Conservation (phyloP, 2,113 vertebrate genomes). For the Trematomus loennbergii region DNA sequence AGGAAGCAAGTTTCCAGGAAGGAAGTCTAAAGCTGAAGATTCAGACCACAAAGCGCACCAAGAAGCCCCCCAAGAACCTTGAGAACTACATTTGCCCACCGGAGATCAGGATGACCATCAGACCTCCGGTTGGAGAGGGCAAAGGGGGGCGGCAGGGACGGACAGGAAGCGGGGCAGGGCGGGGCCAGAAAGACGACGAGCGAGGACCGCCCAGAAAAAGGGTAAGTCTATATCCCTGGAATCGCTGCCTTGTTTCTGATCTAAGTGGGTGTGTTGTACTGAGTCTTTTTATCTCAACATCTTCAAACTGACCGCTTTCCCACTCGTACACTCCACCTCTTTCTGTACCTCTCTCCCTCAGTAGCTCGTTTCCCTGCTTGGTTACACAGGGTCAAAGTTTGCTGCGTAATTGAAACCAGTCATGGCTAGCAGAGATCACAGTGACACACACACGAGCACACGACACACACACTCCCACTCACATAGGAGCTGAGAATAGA, state of each 20-base stretch:
- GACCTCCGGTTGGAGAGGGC: constrained; percentile 87
- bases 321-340: constrained; percentile 18
- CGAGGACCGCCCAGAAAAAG: constrained; percentile 93
- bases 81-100: constrained; percentile 99
- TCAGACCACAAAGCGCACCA: constrained; percentile 97
- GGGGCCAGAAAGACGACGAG: constrained; percentile 91
- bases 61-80: constrained; percentile 98
- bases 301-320: constrained; percentile 10
- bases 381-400: constrained; percentile 83
- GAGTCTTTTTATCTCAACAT: constrained; percentile 19
- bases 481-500: constrained; percentile 71
- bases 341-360: constrained; percentile 31
- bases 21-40: constrained; percentile 99
- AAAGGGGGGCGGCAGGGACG: constrained; percentile 88
- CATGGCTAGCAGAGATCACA: constrained; percentile 72
- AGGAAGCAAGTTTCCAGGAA: constrained; percentile 98
- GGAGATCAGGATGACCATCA: constrained; percentile 98
- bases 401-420: constrained; percentile 81
- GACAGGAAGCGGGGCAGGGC: constrained; percentile 87
- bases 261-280: background rate
- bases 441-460: constrained; percentile 32
- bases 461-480: constrained; percentile 43
- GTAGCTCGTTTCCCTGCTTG: constrained; percentile 60
- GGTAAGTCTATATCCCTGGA: constrained; percentile 79
- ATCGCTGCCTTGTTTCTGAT: background rate